Base-by-base conservation (phyloP, 2,113 vertebrate genomes). In the Larimichthys crocea region DNA sequence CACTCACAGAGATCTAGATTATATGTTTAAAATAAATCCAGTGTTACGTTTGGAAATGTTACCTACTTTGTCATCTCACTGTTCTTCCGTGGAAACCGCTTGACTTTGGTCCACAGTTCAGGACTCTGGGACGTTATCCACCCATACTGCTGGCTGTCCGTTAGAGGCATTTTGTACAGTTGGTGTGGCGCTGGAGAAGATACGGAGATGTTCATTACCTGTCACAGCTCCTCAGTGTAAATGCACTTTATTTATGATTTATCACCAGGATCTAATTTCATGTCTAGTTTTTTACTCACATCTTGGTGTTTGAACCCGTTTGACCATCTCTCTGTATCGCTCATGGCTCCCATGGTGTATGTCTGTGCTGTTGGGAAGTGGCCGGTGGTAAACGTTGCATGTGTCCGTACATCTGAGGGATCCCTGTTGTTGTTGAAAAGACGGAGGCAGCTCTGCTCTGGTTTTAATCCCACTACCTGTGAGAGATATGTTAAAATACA, bases 31-130 rank as follows among this genome's bases (percentile, higher is more conserved):
- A 61, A 42, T 55, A 9, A 52, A 35, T 22, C 5, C 2, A 56
- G 17, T 1, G 42, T 31, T 12, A 57, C 20, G 65, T 49, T 60
- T 49, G 10, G 2, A 68, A 44, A 60, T 64, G n/a, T 24, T n/a
- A 74, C 85, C 83, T 57, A 96, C 96, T 90, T 95, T 64, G 95
- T 95, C 94, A 96, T 95, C 17, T 95, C 86, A 44, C 96, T 96
- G 82, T 91, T 91, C 60, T 91, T 92, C 71, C 81, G 84, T 15
- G 95, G 93, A 62, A 94, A 93, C 16, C 70, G 79, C 44, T 80
- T 84, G 26, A 74, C 69, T 67, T 35, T 86, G 20, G 90, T 93
- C 96, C 96, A 96, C 0, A 94, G 92, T 57, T 86, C 85, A 63
- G 79, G 14, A 20, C 11, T 11, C 66, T 81, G 26, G 84, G 90